Evolutionary conservation across 2,888 invertebrate species (phyloP), one percentile per base, ranked within the genome.

Genomic region (Ferrisia virgata): DNA sequence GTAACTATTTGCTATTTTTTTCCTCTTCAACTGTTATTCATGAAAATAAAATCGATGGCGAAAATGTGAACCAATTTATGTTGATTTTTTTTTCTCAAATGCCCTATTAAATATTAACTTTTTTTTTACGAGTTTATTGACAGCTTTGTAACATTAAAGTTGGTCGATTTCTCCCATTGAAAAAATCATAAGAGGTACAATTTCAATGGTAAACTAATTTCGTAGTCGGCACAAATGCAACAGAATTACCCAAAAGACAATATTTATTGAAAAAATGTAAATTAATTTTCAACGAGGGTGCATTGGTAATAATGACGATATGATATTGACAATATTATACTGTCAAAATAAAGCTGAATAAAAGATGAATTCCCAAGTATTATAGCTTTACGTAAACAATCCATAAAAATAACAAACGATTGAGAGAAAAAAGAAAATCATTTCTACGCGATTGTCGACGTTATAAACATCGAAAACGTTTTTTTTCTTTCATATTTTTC

Each of bases 321-420:
- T 36, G 72, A 76, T 76, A 76, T 76, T 36, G 25, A 28, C 33
- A 36, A 76, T 28, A 76, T 76, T 76, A 76, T 76, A 76, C 72
- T 76, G 36, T 76, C 72, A 76, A 76, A 76, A 76, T 76, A 76
- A 76, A 64, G 13, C 15, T 15, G 36, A 36, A 76, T 76, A 76
- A 76, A 76, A 76, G 36, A 76, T 76, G 72, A 76, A 36, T 76
- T 76, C 18, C n/a, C n/a, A 18, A 36, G 36, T 28, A 76, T 33
- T 76, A 36, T 36, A 76, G 36, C 36, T 76, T 76, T 36, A 36
- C 72, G 72, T 76, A 33, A 76, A 36, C 72, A 36, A 76, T 25
- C 31, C 33, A 31, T 36, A 76, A 76, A 76, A 76, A 76, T 36
- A 76, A 76, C 31, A 36, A 76, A 76, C 72, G 18, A 76, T 76